A percentile compares a stretch with the other conserved stretches of the same genome.
phyloP scores from a whole-genome alignment of 2,888 invertebrate species.

The Agrilus biguttatus region DNA sequence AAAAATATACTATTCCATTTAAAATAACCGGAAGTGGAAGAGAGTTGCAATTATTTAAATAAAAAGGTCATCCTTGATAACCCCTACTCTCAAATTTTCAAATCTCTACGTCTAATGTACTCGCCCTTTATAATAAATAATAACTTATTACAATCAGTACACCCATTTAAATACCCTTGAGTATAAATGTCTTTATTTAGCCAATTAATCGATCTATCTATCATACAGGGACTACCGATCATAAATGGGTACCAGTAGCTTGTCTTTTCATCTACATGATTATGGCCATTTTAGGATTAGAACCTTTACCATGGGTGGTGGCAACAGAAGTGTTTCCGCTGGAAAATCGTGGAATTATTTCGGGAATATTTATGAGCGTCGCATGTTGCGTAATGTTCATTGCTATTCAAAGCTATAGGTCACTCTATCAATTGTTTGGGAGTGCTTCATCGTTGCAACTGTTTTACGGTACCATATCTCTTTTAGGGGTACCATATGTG shows the following conservation, averaged over 20 bases:
- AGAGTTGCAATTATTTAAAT: no score
- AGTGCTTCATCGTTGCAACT: background rate
- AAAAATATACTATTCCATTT: no score
- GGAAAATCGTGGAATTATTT: constrained; percentile 43
- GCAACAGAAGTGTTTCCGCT: constrained; percentile 46
- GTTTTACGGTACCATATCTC: constrained; percentile 28
- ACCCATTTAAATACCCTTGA: no score
- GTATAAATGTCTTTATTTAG: constrained; percentile 2
- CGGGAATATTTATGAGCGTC: constrained; percentile 40
- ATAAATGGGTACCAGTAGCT: constrained; percentile 34
- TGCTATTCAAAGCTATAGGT: background rate
- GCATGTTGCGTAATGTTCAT: constrained; percentile 30
- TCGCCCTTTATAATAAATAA: no score
- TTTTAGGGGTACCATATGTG: constrained; percentile 27
- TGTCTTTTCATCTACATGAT: constrained; percentile 40
- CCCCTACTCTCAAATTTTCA: no score
- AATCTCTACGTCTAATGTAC: no score
- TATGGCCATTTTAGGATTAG: constrained; percentile 42
- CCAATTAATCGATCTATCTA: background rate
- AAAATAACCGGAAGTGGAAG: no score
- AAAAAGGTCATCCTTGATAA: no score
- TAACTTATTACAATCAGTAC: no score
- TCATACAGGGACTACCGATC: constrained; percentile 19
- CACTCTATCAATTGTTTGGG: background rate
- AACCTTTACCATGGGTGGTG: constrained; percentile 52